Base-by-base conservation (phyloP, 2,113 vertebrate species). In the Crotalus horridus region DNA sequence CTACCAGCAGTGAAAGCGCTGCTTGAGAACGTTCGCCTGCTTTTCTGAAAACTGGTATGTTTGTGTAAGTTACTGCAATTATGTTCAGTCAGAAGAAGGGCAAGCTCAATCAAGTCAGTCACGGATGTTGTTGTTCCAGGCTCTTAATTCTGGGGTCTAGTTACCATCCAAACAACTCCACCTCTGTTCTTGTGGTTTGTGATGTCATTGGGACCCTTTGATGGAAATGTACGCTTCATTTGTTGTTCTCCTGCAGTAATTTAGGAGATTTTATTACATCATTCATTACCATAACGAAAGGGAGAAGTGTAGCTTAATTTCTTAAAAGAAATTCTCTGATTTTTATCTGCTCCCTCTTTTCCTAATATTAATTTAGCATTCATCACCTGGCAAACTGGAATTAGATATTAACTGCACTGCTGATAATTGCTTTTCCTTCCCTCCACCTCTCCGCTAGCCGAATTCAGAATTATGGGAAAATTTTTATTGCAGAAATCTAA, bases 61-160 rank as follows among this genome's bases (percentile, higher is more conserved):
- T 92, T 92, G 89, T 51, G 54, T 89, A 89, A 89, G 92, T 29
- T 92, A 59, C 7, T 59, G 69, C 92, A 89, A 85, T 92, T 89
- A 89, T 6, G 6, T 89, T 85, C 85, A 88, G 87, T 92, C 89
- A 43, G n/a, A 88, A 86, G 48, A 33, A 94, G 39, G 51, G 88
- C 91, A 88, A 93, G 46, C 39, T 39, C 91, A 29, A 56, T 93
- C 56, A 86, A 94, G 88, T 2, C 33, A 87, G 58, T 56, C 55
- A 86, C 3, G 74, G 48, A 91, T 87, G 58, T 89, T 89, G 43
- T 56, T 89, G 29, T 92, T 94, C 9, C 20, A 89, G 51, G 89
- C 17, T 29, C 51, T 88, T 88, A 74, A 58, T 91, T 95, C 69
- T 92, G 48, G 87, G 26, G 58, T 86, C 58, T 55, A 6, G 46